Evolutionary conservation across 2,113 vertebrate species (phyloP).

Genomic region (Dolichallabes microphthalmus): DNA sequence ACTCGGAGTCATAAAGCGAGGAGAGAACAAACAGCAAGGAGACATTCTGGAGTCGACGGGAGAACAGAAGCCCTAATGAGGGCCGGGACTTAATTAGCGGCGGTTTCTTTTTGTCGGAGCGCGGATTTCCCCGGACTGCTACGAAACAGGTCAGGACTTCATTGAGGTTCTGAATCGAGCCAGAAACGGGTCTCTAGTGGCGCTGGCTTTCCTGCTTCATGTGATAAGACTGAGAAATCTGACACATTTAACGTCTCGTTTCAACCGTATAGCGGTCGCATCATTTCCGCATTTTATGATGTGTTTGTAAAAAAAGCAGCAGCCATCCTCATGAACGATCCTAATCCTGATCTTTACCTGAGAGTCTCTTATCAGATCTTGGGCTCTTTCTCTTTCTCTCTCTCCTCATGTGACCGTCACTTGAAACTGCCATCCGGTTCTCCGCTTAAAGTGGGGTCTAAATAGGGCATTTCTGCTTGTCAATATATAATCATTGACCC

Average conservation of each 20-base stretch:
- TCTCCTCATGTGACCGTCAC: constrained; percentile 51
- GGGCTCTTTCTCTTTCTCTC: not conserved
- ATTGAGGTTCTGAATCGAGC: constrained; percentile 37
- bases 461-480: constrained; percentile 73
- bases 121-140: constrained; percentile 45
- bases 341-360: not conserved
- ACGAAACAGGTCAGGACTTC: constrained; percentile 46
- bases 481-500: constrained; percentile 70
- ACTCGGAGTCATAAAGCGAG: constrained; percentile 63
- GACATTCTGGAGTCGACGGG: constrained; percentile 49
- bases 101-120: constrained; percentile 48
- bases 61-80: constrained; percentile 63
- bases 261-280: not conserved
- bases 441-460: constrained; percentile 60
- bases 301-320: not conserved
- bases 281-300: not conserved
- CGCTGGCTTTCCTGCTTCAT: constrained; percentile 10
- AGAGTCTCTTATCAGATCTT: constrained; percentile 11
- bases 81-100: constrained; percentile 64
- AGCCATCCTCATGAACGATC: not conserved
- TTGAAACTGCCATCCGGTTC: constrained; percentile 57
- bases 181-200: constrained; percentile 36
- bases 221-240: constrained; percentile 35
- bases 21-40: constrained; percentile 51
- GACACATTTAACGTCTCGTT: constrained; percentile 50